phyloP scores from a whole-genome alignment of 1,140 invertebrate genomes.

The Macrobrachium nipponense region DNA sequence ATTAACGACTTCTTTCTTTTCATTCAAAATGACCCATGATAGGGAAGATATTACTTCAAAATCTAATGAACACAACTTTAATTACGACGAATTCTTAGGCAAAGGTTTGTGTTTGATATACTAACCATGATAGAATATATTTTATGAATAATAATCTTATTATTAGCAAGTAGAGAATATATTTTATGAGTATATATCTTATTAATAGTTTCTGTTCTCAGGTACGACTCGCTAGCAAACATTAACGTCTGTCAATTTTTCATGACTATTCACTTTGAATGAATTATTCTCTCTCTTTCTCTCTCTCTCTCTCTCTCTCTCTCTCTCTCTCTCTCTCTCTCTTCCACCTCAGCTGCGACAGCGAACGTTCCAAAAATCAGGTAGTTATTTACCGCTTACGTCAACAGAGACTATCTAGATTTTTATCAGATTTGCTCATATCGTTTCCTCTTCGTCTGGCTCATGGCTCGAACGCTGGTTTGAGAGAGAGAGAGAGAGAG shows the following conservation, averaged over 20 bases:
- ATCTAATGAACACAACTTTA: too few relatives aligned
- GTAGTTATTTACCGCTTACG: not conserved
- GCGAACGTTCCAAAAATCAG: not conserved
- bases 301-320: slow-evolving; percentile 36
- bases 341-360: not conserved
- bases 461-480: not conserved
- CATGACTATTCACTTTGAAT: not conserved
- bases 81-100: too few relatives aligned
- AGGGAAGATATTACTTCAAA: too few relatives aligned
- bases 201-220: not conserved
- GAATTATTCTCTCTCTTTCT: not conserved
- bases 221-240: too few relatives aligned
- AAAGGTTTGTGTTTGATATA: too few relatives aligned
- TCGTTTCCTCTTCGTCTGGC: not conserved
- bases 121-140: too few relatives aligned
- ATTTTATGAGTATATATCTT: not conserved
- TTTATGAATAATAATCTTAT: not conserved
- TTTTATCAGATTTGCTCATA: too few relatives aligned
- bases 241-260: too few relatives aligned
- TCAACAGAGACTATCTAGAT: too few relatives aligned
- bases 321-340: slow-evolving; percentile 31
- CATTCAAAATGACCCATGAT: too few relatives aligned
- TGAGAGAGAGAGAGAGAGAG: not conserved
- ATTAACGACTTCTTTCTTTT: too few relatives aligned
- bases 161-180: not conserved